Conservation (phyloP, 2,888 invertebrate species). For the Torymus texanus region DNA sequence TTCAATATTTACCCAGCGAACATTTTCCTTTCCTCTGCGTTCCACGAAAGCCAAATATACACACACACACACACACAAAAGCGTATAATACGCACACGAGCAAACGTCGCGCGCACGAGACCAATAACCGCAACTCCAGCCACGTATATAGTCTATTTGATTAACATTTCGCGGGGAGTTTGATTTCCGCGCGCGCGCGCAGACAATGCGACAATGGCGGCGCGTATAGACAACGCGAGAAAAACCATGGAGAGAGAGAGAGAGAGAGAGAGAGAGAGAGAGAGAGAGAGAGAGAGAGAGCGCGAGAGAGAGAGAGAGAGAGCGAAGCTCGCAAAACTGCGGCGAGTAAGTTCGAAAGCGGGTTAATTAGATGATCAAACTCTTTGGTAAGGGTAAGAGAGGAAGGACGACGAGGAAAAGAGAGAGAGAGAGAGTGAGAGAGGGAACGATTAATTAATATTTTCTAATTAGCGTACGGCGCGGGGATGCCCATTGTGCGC, state of each 20-base stretch:
- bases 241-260: neutral
- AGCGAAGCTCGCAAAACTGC: too few relatives aligned
- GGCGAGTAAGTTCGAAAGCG: conserved; percentile 51
- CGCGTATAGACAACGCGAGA: neutral
- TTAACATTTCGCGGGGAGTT: conserved; percentile 15
- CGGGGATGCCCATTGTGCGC: conserved; percentile 56
- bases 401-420: too few relatives aligned
- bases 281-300: neutral
- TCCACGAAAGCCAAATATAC: neutral
- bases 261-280: neutral
- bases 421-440: too few relatives aligned
- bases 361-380: conserved; percentile 67
- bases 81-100: neutral
- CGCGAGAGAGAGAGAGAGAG: neutral
- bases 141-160: conserved; percentile 5
- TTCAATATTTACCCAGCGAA: conserved; percentile 30
- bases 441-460: conserved; percentile 67
- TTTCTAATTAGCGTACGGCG: conserved; percentile 65
- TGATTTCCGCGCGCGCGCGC: neutral
- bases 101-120: neutral
- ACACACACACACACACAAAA: neutral
- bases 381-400: conserved; percentile 56
- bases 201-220: neutral
- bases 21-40: neutral
- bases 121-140: conserved; percentile 11